Base-by-base conservation (phyloP, 2,113 vertebrate genomes). In the Cololabis saira region DNA sequence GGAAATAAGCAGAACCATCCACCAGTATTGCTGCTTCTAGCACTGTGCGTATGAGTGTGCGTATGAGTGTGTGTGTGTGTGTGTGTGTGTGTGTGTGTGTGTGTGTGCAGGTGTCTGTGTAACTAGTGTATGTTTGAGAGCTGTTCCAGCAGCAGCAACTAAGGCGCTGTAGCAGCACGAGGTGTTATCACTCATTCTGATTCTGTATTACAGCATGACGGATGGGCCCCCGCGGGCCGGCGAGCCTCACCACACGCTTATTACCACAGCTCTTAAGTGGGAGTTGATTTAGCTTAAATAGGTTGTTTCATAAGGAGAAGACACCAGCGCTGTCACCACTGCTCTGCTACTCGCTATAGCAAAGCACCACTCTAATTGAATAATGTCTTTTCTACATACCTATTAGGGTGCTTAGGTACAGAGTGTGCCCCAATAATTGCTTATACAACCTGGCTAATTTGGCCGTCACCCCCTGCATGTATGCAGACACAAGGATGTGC, bases 241-340 rank as follows among this genome's bases (percentile, higher is more conserved):
- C 78, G 81, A 89, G 92, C 89, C 89, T 93, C 92, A 78, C 84
- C 66, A 53, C 89, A 90, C 91, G 93, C 94, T 96, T 95, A 95
- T 95, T 96, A 95, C 92, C 81, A 89, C 88, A 87, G 87, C 93
- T 94, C 94, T 97, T 97, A 95, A 97, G 94, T 93, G 95, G 94
- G 93, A 95, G 94, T 91, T 95, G 95, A 95, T 96, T 96, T 95
- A 94, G 94, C 94, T 96, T 95, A 94, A 96, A 95, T 93, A 95
- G 93, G 93, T 94, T 96, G 95, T 96, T 96, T 93, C 93, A 94
- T 90, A 94, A 87, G 93, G 94, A 92, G 85, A 90, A 94, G 91
- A 93, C 89, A 93, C 58, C 80, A 85, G 91, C 57, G 80, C 92
- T 94, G 94, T 91, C 91, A 91, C 88, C 68, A 81, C 89, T 77